Conservation (phyloP, 2,113 vertebrate species). For the Hyla sarda region DNA sequence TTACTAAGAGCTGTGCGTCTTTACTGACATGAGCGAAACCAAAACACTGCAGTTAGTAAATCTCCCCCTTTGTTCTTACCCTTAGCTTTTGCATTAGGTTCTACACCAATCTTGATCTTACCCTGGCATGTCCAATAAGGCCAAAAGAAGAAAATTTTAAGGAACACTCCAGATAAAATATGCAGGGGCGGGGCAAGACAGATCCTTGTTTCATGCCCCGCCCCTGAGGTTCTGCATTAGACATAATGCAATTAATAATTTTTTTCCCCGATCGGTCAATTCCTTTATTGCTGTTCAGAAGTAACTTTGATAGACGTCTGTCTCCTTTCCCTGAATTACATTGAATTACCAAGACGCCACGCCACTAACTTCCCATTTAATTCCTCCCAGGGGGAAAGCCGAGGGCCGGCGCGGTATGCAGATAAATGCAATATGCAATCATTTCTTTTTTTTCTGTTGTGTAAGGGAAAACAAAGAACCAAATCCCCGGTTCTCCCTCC, state of each 20-base stretch:
- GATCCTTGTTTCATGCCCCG: neutral
- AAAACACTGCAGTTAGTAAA: no score
- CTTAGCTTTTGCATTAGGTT: no score
- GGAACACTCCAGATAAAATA: neutral
- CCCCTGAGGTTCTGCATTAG: neutral
- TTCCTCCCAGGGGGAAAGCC: constrained; percentile 44
- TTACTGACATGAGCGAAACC: no score
- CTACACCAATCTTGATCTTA: no score
- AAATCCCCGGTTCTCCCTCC: constrained; percentile 19
- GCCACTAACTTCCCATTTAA: constrained; percentile 53
- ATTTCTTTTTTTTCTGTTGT: constrained; percentile 55
- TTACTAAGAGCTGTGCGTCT: no score
- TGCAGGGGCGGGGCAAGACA: neutral
- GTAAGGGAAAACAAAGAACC: constrained; percentile 43
- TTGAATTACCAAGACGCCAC: constrained; percentile 51
- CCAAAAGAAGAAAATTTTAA: neutral
- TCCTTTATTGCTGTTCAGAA: constrained; percentile 41
- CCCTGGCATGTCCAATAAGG: no score
- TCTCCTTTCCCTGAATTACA: constrained; percentile 46
- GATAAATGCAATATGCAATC: constrained; percentile 56
- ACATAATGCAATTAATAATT: neutral
- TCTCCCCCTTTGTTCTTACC: no score
- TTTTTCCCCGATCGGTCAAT: neutral
- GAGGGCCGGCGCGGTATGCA: constrained; percentile 27
- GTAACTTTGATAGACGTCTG: constrained; percentile 43